Percentiles rank a stretch among this genome's conserved stretches.
Conservation (phyloP, 2,113 vertebrate genomes). For the Pangasianodon hypophthalmus region DNA sequence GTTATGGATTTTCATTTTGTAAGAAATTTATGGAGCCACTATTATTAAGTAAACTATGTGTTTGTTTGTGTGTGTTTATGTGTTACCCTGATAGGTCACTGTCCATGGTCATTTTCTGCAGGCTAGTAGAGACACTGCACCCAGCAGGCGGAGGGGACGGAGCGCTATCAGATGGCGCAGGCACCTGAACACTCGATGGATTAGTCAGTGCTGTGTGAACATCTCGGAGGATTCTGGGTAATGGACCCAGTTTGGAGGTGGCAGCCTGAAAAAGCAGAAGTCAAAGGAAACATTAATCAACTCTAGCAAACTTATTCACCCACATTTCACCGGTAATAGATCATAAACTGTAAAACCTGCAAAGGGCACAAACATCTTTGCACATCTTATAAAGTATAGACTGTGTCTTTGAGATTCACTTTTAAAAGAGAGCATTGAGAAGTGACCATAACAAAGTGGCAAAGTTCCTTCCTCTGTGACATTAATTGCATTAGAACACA, state of each 20-base stretch:
- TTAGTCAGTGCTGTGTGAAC: slow-evolving; percentile 87
- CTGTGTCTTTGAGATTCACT: not conserved
- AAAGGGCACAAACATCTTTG: not conserved
- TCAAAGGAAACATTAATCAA: slow-evolving; percentile 19
- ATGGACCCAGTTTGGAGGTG: slow-evolving; percentile 87
- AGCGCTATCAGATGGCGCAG: slow-evolving; percentile 75
- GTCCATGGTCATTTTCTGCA: slow-evolving; percentile 98
- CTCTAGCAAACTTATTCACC: not conserved
- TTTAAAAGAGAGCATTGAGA: not conserved
- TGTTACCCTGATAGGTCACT: slow-evolving; percentile 92
- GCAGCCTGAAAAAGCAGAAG: slow-evolving; percentile 73
- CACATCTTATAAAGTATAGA: not conserved
- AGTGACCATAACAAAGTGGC: not conserved
- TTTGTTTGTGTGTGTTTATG: not conserved
- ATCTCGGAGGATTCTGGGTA: slow-evolving; percentile 92
- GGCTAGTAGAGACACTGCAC: slow-evolving; percentile 87
- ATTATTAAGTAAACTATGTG: not conserved
- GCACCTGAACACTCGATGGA: slow-evolving; percentile 80
- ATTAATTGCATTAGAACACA: not conserved
- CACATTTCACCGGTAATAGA: not conserved
- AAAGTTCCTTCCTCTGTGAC: not conserved
- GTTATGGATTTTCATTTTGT: not conserved
- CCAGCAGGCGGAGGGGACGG: slow-evolving; percentile 79
- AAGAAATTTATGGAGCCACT: not conserved
- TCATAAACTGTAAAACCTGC: not conserved